Evolutionary conservation across 2,888 invertebrate genomes (phyloP), one percentile per base, ranked within the genome.

Genomic region (Lithosia quadra): DNA sequence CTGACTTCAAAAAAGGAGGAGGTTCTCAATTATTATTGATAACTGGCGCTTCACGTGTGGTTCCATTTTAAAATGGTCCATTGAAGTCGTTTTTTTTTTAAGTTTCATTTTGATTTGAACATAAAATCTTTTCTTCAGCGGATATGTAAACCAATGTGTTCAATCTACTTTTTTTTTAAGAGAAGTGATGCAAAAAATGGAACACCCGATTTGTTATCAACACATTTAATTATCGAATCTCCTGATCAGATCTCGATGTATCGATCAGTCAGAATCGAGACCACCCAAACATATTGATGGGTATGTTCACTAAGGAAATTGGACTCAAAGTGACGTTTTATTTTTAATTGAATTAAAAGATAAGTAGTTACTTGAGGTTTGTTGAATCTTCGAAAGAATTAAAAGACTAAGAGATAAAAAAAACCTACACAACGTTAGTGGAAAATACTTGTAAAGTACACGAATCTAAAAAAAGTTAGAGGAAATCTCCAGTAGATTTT

Each of bases 251-350:
- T 81, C 80, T 84, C 80, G 74, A 84, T 81, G 74, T 79, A 86
- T 88, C 86, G 81, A 87, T 90, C 89, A 82, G 79, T 86, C 86
- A 79, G 73, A 72, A 83, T 77, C 71, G 81, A 79, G 91, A 91
- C 90, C 91, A 91, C 90, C 91, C 90, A 86, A 86, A 87, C 72
- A 74, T 59, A 72, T 74, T n/a, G n/a, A n/a, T 74, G 70, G 75
- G 79, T 81, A 79, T 81, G 76, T 81, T 73, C 72, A 73, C 63
- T 72, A 75, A 79, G 79, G 75, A 80, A 80, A 80, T 77, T 75
- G 78, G 69, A 33, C 71, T 73, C 75, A 80, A 79, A 78, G 73
- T 62, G 78, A 76, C 72, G 68, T 71, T 78, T 71, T 66, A 62
- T 74, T 76, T 74, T 77, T 69, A 75, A 71, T 76, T 76, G 67